A percentile compares a stretch with the other conserved stretches of the same genome.
phyloP scores from a whole-genome alignment of 2,113 vertebrate genomes.

The Phrynosoma platyrhinos region DNA sequence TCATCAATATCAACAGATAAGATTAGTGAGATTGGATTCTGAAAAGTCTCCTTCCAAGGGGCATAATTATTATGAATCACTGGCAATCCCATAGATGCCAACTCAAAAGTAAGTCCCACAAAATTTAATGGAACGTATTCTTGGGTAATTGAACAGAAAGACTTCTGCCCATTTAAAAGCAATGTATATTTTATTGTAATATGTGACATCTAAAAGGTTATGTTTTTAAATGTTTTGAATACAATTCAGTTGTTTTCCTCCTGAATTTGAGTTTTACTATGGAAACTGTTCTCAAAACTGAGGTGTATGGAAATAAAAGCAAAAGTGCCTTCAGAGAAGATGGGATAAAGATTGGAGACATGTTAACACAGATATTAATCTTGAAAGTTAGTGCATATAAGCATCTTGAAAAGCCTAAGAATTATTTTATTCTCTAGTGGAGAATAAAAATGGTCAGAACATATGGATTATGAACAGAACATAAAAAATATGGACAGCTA shows the following conservation, averaged over 20 bases:
- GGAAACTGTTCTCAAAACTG: no score
- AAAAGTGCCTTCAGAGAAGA: neutral
- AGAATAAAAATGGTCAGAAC: no score
- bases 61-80: neutral
- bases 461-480: no score
- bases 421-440: no score
- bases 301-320: neutral
- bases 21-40: neutral
- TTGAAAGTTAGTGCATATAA: no score
- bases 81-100: neutral
- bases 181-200: neutral
- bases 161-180: neutral
- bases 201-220: neutral
- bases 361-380: no score
- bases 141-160: neutral
- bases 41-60: neutral
- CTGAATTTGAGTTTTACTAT: neutral
- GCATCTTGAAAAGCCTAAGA: no score
- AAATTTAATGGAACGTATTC: neutral
- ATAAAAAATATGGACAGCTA: no score
- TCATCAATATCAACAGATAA: neutral
- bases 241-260: neutral
- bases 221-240: neutral
- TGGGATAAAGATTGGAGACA: no score
- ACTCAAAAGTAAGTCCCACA: neutral